These are phyloP conservation scores for Peromyscus attwateri DNA, from an alignment of 2,797 vertebrate genomes.

Conservation along the genomic window DNA sequence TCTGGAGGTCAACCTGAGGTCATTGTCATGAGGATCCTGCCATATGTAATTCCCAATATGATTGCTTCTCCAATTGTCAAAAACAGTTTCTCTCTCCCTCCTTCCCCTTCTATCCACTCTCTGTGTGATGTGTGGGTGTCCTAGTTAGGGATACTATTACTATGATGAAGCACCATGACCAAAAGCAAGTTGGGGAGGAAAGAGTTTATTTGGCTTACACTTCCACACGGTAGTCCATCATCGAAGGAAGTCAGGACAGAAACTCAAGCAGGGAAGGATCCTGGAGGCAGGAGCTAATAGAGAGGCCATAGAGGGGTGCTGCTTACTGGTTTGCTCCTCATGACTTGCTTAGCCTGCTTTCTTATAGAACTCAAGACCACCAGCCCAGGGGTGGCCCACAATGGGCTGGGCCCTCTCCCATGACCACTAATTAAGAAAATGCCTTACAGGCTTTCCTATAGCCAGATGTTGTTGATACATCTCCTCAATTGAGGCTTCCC, in stretches of 20 bases:
- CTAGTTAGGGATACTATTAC: neutral
- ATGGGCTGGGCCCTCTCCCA: neutral
- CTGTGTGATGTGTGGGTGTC: neutral
- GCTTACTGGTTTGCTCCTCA: neutral
- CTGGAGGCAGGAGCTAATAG: neutral
- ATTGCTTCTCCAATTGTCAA: constrained; percentile 18
- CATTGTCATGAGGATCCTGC: neutral
- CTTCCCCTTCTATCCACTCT: neutral
- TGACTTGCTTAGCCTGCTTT: neutral
- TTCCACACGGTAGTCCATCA: neutral
- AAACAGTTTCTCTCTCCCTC: neutral
- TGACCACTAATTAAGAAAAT: neutral
- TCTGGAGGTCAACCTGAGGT: neutral
- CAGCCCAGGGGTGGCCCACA: neutral
- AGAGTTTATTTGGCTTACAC: neutral
- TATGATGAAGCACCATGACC: neutral
- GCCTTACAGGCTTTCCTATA: neutral
- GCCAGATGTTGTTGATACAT: neutral
- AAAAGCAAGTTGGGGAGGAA: neutral
- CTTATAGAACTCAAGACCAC: neutral
- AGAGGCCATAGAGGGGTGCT: neutral
- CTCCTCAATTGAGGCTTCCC: neutral
- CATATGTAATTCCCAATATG: neutral
- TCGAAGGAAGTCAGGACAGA: neutral
- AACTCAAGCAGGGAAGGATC: neutral